Evolutionary conservation across 2,888 invertebrate genomes (phyloP).

Genomic region (Amphipoea oculea): DNA sequence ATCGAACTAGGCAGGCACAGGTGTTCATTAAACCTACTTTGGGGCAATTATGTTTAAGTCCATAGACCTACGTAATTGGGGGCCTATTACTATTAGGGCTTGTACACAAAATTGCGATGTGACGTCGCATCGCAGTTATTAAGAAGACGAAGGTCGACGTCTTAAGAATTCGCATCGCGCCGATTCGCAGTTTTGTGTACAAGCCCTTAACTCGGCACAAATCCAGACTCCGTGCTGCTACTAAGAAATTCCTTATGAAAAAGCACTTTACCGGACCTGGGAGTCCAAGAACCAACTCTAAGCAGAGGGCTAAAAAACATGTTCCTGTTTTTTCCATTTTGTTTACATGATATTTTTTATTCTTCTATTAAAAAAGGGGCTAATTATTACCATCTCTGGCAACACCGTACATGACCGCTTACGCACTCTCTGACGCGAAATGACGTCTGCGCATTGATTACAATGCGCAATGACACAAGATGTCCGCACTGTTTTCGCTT

Average conservation of each 20-base stretch:
- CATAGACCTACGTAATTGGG: neutral
- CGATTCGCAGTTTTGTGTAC: too few relatives aligned
- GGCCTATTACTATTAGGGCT: too few relatives aligned
- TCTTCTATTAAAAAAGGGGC: neutral
- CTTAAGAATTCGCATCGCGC: too few relatives aligned
- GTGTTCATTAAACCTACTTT: neutral
- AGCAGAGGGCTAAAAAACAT: too few relatives aligned
- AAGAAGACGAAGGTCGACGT: too few relatives aligned
- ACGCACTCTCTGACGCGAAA: conserved; percentile 27
- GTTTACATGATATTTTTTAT: neutral
- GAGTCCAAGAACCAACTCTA: neutral
- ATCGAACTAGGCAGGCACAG: neutral
- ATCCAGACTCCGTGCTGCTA: neutral
- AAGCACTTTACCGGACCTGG: neutral
- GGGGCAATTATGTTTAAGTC: neutral
- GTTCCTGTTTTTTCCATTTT: neutral
- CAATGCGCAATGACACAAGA: conserved; percentile 28
- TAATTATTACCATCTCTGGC: neutral
- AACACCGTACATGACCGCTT: neutral
- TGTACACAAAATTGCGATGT: too few relatives aligned
- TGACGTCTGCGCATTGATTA: conserved; percentile 52
- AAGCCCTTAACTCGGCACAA: neutral
- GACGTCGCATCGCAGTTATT: too few relatives aligned
- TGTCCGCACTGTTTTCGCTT: conserved; percentile 15
- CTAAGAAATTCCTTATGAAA: neutral